Conservation (phyloP, 2,888 invertebrate species). For the Plebejus melissa region DNA sequence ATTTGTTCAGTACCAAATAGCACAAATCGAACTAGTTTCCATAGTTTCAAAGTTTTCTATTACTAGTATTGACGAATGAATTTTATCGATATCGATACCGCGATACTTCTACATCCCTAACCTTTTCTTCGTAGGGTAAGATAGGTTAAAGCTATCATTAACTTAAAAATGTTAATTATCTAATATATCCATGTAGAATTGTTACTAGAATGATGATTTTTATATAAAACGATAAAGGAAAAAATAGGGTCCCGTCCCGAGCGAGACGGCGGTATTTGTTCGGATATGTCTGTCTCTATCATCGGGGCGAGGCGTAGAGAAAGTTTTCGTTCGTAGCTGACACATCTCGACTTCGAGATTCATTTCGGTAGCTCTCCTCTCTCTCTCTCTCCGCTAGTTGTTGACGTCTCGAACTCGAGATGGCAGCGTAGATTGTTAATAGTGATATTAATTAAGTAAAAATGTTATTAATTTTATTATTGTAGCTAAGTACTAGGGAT, state of each 20-base stretch:
- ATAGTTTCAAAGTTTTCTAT: conserved; percentile 58
- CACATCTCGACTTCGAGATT: conserved; percentile 58
- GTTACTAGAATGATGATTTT: conserved; percentile 77
- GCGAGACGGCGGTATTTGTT: conserved; percentile 49
- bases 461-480: conserved; percentile 73
- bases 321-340: conserved; percentile 61
- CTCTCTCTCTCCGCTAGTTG: conserved; percentile 6
- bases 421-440: conserved; percentile 74
- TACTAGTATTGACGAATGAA: conserved; percentile 39
- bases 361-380: conserved; percentile 3
- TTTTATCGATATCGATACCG: conserved; percentile 27
- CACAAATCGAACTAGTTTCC: conserved; percentile 65
- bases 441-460: conserved; percentile 73
- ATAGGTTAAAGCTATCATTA: conserved; percentile 72
- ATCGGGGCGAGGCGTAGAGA: conserved; percentile 50
- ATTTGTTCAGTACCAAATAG: conserved; percentile 74
- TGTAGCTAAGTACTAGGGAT: conserved; percentile 69
- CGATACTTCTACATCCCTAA: conserved; percentile 29
- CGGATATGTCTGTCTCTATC: conserved; percentile 45
- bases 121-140: conserved; percentile 69
- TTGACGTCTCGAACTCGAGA: conserved; percentile 55
- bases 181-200: conserved; percentile 72
- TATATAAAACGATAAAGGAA: conserved; percentile 58
- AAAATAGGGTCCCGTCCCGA: conserved; percentile 49
- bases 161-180: conserved; percentile 65